phyloP scores from a whole-genome alignment of 2,113 vertebrate genomes.

The Astur gentilis region DNA sequence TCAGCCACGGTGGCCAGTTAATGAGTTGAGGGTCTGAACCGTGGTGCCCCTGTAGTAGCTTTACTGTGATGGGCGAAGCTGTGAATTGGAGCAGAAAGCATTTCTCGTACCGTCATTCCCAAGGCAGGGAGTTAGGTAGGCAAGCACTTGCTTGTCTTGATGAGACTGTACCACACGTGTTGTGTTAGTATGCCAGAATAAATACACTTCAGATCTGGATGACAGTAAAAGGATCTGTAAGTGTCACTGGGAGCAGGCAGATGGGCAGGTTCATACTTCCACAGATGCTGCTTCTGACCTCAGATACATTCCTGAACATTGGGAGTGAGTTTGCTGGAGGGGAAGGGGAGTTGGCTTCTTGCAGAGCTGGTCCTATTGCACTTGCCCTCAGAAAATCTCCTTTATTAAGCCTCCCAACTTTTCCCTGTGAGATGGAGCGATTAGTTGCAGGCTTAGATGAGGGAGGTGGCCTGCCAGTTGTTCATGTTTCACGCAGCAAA shows the following conservation, averaged over 20 bases:
- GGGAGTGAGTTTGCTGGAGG: neutral
- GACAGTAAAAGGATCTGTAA: neutral
- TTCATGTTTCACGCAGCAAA: neutral
- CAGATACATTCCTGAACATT: neutral
- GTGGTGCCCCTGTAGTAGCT: neutral
- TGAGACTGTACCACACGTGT: neutral
- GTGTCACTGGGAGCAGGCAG: neutral
- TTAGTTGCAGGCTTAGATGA: neutral
- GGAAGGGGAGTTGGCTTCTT: neutral
- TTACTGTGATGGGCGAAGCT: neutral
- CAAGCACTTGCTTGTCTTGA: neutral
- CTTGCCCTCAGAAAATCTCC: neutral
- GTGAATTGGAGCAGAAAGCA: conserved; percentile 22
- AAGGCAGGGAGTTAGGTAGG: neutral
- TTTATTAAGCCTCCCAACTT: neutral
- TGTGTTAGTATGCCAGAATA: neutral
- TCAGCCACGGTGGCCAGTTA: neutral
- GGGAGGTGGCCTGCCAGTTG: neutral
- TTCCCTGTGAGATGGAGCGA: neutral
- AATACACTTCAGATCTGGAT: neutral
- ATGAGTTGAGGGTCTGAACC: neutral
- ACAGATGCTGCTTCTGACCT: neutral
- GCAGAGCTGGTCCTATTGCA: neutral
- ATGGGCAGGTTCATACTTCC: neutral
- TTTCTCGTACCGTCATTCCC: neutral